Conservation (phyloP, 1,140 invertebrate genomes). For the Lordiphosa clarofinis region DNA sequence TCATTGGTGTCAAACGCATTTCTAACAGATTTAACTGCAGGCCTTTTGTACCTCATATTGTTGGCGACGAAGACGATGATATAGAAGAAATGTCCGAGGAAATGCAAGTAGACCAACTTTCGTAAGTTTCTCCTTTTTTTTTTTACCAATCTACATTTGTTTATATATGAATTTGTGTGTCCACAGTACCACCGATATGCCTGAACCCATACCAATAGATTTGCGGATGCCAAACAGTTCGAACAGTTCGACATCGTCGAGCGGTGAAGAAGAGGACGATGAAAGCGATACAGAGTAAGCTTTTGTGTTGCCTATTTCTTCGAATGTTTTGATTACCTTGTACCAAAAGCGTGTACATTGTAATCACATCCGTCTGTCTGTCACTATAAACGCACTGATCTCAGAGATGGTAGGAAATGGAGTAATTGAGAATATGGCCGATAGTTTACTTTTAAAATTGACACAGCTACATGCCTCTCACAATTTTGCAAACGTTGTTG, state of each 20-base stretch:
- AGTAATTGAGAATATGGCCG: too few relatives aligned
- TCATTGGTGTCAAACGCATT: too few relatives aligned
- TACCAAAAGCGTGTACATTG: too few relatives aligned
- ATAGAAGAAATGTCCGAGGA: not conserved
- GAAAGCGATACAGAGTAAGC: slow-evolving; percentile 2
- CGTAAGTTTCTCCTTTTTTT: not conserved
- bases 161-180: not conserved
- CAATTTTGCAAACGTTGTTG: too few relatives aligned
- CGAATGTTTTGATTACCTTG: not conserved
- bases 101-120: not conserved
- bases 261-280: not conserved
- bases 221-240: not conserved
- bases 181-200: not conserved
- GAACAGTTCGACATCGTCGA: slow-evolving; percentile 1
- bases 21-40: slow-evolving; percentile 11
- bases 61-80: slow-evolving; percentile 36
- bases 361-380: too few relatives aligned
- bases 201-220: not conserved
- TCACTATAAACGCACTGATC: too few relatives aligned
- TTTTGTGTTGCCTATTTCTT: not conserved
- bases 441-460: too few relatives aligned
- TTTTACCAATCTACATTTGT: not conserved
- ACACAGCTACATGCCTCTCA: too few relatives aligned
- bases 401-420: too few relatives aligned
- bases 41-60: slow-evolving; percentile 34